These are phyloP conservation scores for Myioborus miniatus DNA, from an alignment of 2,797 vertebrate species.

Conservation along the genomic window DNA sequence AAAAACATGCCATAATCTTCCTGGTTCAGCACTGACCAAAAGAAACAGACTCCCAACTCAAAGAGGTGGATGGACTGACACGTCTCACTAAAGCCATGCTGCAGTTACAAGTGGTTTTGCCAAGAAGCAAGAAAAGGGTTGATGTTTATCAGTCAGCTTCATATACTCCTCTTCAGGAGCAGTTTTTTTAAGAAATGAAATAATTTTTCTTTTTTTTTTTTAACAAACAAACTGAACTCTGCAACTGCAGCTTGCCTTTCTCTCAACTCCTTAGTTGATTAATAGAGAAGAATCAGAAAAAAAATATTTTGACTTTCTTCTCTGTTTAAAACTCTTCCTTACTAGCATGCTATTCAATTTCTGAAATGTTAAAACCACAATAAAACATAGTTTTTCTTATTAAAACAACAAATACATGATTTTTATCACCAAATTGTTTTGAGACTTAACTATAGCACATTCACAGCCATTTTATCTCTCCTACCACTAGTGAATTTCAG, in stretches of 20 bases:
- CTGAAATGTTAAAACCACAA: not conserved
- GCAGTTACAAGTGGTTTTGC: not conserved
- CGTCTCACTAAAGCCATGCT: not conserved
- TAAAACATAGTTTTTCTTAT: not conserved
- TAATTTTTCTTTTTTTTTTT: not conserved
- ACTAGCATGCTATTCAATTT: not conserved
- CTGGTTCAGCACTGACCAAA: not conserved
- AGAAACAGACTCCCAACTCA: not conserved
- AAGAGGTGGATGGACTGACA: not conserved
- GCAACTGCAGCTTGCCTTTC: not conserved
- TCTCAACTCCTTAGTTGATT: not conserved
- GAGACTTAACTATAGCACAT: not conserved
- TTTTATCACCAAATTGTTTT: not conserved
- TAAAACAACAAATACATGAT: not conserved
- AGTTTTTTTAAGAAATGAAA: not conserved
- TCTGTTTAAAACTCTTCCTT: not conserved
- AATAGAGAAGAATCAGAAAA: not conserved
- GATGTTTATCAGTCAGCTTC: not conserved
- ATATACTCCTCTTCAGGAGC: not conserved
- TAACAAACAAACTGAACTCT: not conserved
- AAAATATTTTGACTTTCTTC: not conserved
- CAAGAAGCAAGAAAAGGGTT: not conserved
- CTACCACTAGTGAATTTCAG: not conserved
- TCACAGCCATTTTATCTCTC: not conserved
- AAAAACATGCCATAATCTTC: not conserved